Base-by-base conservation (phyloP, 2,797 vertebrate species). In the Phyllotis vaccarum region DNA sequence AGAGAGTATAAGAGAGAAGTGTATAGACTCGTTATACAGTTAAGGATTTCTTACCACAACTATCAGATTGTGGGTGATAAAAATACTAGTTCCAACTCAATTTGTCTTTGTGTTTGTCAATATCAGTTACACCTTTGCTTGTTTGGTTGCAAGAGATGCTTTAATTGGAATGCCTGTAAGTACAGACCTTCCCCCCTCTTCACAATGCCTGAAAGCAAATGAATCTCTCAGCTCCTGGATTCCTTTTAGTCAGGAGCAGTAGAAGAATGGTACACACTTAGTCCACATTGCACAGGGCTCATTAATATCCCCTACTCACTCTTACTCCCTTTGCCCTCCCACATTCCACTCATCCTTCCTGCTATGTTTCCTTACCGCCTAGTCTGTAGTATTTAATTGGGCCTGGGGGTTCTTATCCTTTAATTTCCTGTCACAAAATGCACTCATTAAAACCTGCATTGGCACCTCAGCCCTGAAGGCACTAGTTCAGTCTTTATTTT, bases 41-140 rank as follows among this genome's bases (percentile, higher is more conserved):
- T 88, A 85, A 93, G 56, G 46, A 54, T 81, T 89, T 86, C 75
- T 85, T 85, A 62, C 21, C 8, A 66, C 1, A 54, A 34, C 66
- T 66, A 66, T 85, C 74, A 89, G 56, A 14, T 52, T 46, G 37
- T 82, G 19, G 60, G 3, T 82, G 66, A 75, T 49, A 68, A 2
- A 29, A 76, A 76, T 56, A 10, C 66, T 58, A 62, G 34, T 10
- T 86, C 58, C 0, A 17, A 34, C 22, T 85, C 75, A 76, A 76
- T 54, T 83, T 92, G 68, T 46, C 37, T 80, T 66, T 68, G 31
- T 72, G 19, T 93, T 97, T 96, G 76, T 49, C 64, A 37, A 95
- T 14, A 91, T 56, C 22, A 96, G 49, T 56, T 86, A 78, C 31
- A 81, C 0, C 12, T 96, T 90, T 96, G 68, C 6, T 72, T 86